Evolutionary conservation across 2,797 vertebrate species (phyloP), one percentile per base, ranked within the genome.

Genomic region (Sebastes kiyomatsui): DNA sequence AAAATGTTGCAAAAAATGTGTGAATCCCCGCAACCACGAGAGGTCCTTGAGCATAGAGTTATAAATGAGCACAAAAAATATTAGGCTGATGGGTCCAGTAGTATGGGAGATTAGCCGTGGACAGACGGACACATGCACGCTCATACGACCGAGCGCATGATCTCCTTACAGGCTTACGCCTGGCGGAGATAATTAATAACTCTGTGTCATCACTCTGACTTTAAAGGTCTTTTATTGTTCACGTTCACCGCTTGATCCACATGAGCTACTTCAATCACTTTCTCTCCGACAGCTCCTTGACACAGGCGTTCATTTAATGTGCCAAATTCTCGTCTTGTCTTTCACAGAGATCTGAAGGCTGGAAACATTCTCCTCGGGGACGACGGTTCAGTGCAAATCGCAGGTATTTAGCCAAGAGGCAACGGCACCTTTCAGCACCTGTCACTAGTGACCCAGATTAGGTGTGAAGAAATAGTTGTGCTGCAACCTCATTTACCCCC

Each of bases 331-430:
- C 72, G 10, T 84, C 72, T 81, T 86, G 72, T 94, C 89, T 94
- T 83, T 72, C 88, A 14, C 95, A 99, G 98, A 95, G 98, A 99
- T 93, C 96, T 99, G 72, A 99, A 99, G 93, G 98, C 98, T 90
- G 98, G 98, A 92, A 99, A 99, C 92, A 99, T 99, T 94, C 97
- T 99, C 83, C 97, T 99, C 25, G 98, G 98, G 82, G 98, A 99
- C 68, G 98, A 99, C 73, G 98, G 98, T 82, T 99, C 98, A 0
- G 98, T 99, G 72, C 98, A 99, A 90, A 99, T 99, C 60, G 98
- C 98, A 97, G 98, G 98, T 99, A 97, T 96, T 80, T 86, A 60
- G 32, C 76, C 13, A 13, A 7, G 30, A 58, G 68, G 42, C 73
- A 79, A 23, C 75, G 11, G 23, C 56, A 42, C 25, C 18, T 78